Base-by-base conservation (phyloP, 2,797 vertebrate species). In the Anabacerthia variegaticeps region DNA sequence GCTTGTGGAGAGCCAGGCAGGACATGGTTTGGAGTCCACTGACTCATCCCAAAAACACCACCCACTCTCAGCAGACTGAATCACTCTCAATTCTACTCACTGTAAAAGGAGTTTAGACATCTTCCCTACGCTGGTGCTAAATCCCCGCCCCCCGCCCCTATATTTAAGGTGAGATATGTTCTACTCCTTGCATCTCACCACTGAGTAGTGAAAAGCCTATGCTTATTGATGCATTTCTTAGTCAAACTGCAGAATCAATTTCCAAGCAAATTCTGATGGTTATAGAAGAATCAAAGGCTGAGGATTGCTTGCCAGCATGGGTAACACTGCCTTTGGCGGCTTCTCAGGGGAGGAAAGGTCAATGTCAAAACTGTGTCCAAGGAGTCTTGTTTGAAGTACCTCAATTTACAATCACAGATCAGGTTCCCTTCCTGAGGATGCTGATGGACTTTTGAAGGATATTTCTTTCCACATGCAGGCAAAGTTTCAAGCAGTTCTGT, bases 101-200 rank as follows among this genome's bases (percentile, higher is more conserved):
- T 27, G 10, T 16, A 67, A 67, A 27, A 76, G 63, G 34, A 77
- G 34, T 39, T 82, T 5, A 74, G 27, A 44, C 43, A 74, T 23
- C 17, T 74, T 81, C 52, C 15, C 21, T 27, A 10, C 3, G 51
- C 10, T 41, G 43, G 22, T 54, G 46, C 14, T 30, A 76, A 83
- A 68, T 21, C 37, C 48, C 0, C 1, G 9, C 9, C 3, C 13
- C 6, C 0, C 1, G 10, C 4, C 13, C 6, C 27, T 20, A n/a
- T 65, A 76, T 20, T 72, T 36, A 49, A 82, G 39, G 44, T 59
- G 75, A 67, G 54, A 39, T 56, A 26, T 9, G 26, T 28, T 56
- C 52, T 71, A 41, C 30, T 71, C 16, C 19, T 82, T 78, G 17
- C 28, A 27, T 30, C 20, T 73, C 72, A 44, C 20, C 15, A 12